Conservation (phyloP, 2,888 invertebrate species). For the Lydus trimaculatus region DNA sequence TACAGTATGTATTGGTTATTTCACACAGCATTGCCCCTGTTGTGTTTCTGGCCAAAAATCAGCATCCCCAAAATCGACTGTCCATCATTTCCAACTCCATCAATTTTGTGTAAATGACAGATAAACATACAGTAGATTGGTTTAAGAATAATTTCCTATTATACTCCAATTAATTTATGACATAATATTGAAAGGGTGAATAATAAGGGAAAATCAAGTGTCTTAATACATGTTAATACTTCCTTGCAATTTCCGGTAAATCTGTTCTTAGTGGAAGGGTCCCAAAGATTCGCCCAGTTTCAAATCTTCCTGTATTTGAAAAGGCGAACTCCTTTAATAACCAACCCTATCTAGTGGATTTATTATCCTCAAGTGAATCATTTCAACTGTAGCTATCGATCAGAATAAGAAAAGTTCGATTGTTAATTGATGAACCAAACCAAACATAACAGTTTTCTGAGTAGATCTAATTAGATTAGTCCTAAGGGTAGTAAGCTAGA, state of each 20-base stretch:
- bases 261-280: slow-evolving; percentile 41
- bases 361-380: slow-evolving; percentile 6
- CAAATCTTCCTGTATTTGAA: slow-evolving; percentile 3
- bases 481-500: slow-evolving; percentile 24
- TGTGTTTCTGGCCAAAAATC: slow-evolving; percentile 45
- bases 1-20: slow-evolving; percentile 54
- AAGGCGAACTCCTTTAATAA: not conserved
- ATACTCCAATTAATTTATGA: slow-evolving; percentile 28
- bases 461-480: slow-evolving; percentile 33
- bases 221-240: slow-evolving; percentile 59
- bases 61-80: slow-evolving; percentile 42
- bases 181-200: slow-evolving; percentile 26
- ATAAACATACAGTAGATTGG: slow-evolving; percentile 35
- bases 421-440: slow-evolving; percentile 38
- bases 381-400: slow-evolving; percentile 10
- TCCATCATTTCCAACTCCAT: slow-evolving; percentile 42
- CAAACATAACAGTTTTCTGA: slow-evolving; percentile 31
- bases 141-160: slow-evolving; percentile 16
- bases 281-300: slow-evolving; percentile 5
- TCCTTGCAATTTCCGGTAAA: slow-evolving; percentile 58
- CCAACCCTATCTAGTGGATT: not conserved
- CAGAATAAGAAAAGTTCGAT: slow-evolving; percentile 27
- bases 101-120: slow-evolving; percentile 52
- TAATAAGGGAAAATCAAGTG: slow-evolving; percentile 38
- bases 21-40: slow-evolving; percentile 55